These are phyloP conservation scores for Trilocha varians DNA, from an alignment of 2,888 invertebrate species.

Conservation along the genomic window DNA sequence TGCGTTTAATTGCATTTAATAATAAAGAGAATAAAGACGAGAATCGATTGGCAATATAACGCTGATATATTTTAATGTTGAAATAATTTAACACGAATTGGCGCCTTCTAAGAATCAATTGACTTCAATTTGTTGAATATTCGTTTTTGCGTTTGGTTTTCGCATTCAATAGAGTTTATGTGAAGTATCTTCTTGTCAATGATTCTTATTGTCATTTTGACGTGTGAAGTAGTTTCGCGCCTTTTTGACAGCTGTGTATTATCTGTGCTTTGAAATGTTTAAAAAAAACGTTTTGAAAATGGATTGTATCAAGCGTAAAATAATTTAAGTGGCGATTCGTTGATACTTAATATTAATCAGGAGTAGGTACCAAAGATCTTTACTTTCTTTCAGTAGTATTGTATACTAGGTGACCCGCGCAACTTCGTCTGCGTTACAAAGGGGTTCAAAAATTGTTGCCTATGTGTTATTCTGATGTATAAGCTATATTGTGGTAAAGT, in stretches of 20 bases:
- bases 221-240: neutral
- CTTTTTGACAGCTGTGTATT: neutral
- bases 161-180: slow-evolving; percentile 9
- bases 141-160: slow-evolving; percentile 26
- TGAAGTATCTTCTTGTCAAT: slow-evolving; percentile 2
- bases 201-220: neutral
- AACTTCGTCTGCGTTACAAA: too few species aligned
- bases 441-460: too few species aligned
- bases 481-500: too few species aligned
- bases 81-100: slow-evolving; percentile 39
- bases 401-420: too few species aligned
- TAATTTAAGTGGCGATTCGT: too few species aligned
- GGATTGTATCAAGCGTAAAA: too few species aligned
- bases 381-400: too few species aligned
- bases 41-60: slow-evolving; percentile 9
- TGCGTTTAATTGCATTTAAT: slow-evolving; percentile 1
- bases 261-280: too few species aligned
- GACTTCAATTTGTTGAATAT: slow-evolving; percentile 58
- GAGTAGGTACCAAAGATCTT: too few species aligned
- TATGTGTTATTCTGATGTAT: too few species aligned
- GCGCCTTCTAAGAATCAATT: slow-evolving; percentile 48
- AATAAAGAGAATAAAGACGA: slow-evolving; percentile 11
- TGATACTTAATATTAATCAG: too few species aligned
- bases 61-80: slow-evolving; percentile 33
- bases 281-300: too few species aligned